A percentile compares a stretch with the other conserved stretches of the same genome.
These are phyloP conservation scores for Cygnus atratus DNA, from an alignment of 2,113 vertebrate species.

Conservation along the genomic window DNA sequence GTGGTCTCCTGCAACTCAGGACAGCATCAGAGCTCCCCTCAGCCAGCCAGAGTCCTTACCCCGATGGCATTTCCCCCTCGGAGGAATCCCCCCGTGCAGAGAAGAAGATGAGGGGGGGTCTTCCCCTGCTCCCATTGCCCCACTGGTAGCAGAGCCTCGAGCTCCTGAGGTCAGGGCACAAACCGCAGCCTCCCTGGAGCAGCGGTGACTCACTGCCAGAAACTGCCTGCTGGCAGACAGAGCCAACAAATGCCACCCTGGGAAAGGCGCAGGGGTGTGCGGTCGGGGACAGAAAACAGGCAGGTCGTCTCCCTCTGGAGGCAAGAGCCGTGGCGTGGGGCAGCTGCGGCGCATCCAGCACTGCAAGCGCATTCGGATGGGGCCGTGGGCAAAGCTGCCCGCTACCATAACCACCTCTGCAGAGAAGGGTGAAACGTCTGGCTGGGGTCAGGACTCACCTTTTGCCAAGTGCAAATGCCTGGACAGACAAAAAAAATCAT, in stretches of 20 bases:
- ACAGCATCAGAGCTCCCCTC: neutral
- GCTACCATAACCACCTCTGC: neutral
- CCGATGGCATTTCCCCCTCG: neutral
- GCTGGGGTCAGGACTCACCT: neutral
- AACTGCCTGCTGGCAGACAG: neutral
- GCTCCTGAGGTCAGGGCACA: neutral
- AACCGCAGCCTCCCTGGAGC: neutral
- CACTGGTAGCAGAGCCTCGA: neutral
- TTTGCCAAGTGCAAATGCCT: neutral
- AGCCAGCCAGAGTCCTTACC: neutral
- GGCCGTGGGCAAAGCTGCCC: accelerated
- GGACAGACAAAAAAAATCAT: neutral
- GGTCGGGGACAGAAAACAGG: neutral
- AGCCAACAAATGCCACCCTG: constrained; percentile 20
- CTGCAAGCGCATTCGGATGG: accelerated
- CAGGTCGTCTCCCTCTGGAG: neutral
- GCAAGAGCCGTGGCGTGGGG: accelerated
- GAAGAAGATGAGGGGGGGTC: neutral
- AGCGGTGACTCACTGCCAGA: neutral
- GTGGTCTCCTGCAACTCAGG: neutral
- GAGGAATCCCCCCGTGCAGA: neutral
- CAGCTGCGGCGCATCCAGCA: accelerated
- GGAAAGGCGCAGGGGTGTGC: accelerated
- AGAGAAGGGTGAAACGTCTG: neutral
- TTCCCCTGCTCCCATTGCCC: neutral